Conservation (phyloP, 1,140 invertebrate species). For the Tribolium madens region DNA sequence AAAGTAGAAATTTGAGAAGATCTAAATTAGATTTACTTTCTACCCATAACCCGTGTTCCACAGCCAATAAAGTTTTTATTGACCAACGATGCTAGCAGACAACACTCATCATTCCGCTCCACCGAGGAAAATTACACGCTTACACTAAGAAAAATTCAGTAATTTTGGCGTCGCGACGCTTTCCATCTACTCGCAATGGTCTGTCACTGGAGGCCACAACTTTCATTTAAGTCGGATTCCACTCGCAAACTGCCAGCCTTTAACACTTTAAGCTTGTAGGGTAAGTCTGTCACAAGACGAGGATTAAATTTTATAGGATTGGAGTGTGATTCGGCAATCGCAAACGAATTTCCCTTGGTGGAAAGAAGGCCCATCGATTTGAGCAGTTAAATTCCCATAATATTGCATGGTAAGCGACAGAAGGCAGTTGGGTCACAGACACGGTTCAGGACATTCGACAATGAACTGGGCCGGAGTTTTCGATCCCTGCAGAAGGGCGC, state of each 20-base stretch:
- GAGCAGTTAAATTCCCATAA: slow-evolving; percentile 21
- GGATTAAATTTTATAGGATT: slow-evolving; percentile 31
- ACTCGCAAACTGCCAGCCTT: neutral
- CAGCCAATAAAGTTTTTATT: slow-evolving; percentile 28
- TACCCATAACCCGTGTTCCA: slow-evolving; percentile 6
- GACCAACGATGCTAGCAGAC: neutral
- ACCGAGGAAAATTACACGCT: neutral
- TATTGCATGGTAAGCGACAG: slow-evolving; percentile 7
- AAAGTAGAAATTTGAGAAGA: slow-evolving; percentile 19
- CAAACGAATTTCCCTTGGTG: neutral
- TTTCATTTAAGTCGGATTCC: neutral
- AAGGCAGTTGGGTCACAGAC: slow-evolving; percentile 14
- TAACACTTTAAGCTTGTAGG: neutral
- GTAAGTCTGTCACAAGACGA: neutral
- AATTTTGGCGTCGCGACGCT: slow-evolving; percentile 2
- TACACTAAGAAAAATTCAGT: neutral
- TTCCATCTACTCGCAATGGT: neutral
- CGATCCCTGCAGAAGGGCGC: slow-evolving; percentile 8
- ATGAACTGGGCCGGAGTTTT: slow-evolving; percentile 2
- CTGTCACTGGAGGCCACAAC: slow-evolving; percentile 6
- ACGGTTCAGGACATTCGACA: slow-evolving; percentile 3
- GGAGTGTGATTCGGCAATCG: neutral
- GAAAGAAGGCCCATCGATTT: neutral
- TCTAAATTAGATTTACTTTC: slow-evolving; percentile 27
- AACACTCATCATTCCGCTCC: neutral